Evolutionary conservation across 2,113 vertebrate genomes (phyloP), one percentile per base, ranked within the genome.

Genomic region (Leptobrachium ailaonicum): DNA sequence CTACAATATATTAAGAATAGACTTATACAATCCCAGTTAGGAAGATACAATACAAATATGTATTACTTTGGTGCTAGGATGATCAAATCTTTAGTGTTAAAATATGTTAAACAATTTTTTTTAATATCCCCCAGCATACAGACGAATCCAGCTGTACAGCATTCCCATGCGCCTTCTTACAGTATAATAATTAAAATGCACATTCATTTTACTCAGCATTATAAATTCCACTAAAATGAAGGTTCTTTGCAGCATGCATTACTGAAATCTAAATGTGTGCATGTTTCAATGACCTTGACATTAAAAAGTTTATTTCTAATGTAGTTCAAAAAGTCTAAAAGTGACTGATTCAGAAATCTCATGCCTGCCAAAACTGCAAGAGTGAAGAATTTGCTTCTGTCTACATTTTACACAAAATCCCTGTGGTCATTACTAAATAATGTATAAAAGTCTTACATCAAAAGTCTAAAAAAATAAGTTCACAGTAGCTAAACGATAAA

Each of bases 351-450:
- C 62, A 80, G 71, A 74, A 80, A 73, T 58, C 71, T 58, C 71
- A 69, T 62, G 64, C 43, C 72, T 74, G 79, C 64, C 66, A 80
- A 75, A 79, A 72, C 43, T 41, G 68, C 56, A 78, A 68, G 77
- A 79, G 62, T 74, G 47, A 80, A 68, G 71, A 75, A 74, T 80
- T 69, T 80, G 79, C 79, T 80, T 80, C 71, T 80, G 71, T 80
- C 64, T 80, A 69, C 79, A 74, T 69, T 80, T 80, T 80, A 75
- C 79, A 69, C 79, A 75, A 75, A 80, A 80, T 80, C 79, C 79
- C 79, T 69, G 53, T 80, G 71, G 79, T 75, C 71, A 80, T 80
- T 80, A 80, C 71, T 80, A 80, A 80, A 80, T 80, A 80, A 80
- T 80, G 71, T 69, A 80, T 80, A 80, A 80, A 74, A 75, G 79